phyloP scores from a whole-genome alignment of 2,113 vertebrate genomes.

The Haemorhous mexicanus region DNA sequence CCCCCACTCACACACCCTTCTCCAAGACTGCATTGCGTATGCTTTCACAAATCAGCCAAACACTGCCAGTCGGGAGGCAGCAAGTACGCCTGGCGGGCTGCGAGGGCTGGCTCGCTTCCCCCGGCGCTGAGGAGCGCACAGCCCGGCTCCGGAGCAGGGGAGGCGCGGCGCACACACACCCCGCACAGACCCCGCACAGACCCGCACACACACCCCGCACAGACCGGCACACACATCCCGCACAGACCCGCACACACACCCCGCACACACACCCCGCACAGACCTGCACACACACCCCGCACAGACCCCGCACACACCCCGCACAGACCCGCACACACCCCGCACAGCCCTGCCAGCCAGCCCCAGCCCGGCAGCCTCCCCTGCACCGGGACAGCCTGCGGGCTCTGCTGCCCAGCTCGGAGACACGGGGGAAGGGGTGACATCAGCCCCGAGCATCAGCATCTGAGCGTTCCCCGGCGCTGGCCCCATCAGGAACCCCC shows the following conservation, averaged over 20 bases:
- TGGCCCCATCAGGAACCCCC: not conserved
- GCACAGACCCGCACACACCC: accelerated
- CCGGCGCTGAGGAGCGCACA: accelerated
- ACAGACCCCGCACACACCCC: accelerated
- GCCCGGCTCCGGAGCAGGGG: not conserved
- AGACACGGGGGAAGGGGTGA: not conserved
- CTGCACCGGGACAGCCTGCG: accelerated
- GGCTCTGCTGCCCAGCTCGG: accelerated
- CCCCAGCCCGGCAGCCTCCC: not conserved
- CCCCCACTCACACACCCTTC: not conserved
- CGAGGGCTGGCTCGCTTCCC: not conserved
- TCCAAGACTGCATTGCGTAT: not conserved
- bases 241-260: too few species aligned
- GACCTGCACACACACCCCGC: too few species aligned
- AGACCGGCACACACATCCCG: too few species aligned
- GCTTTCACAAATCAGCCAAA: not conserved
- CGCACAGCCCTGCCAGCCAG: not conserved
- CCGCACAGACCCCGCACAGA: too few species aligned
- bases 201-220: too few species aligned
- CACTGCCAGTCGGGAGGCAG: not conserved
- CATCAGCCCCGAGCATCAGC: accelerated
- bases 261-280: too few species aligned
- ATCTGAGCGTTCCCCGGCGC: not conserved
- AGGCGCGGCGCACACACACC: too few species aligned
- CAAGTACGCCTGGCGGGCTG: not conserved